phyloP scores from a whole-genome alignment of 2,888 invertebrate species.

The Trimorus sp. region DNA sequence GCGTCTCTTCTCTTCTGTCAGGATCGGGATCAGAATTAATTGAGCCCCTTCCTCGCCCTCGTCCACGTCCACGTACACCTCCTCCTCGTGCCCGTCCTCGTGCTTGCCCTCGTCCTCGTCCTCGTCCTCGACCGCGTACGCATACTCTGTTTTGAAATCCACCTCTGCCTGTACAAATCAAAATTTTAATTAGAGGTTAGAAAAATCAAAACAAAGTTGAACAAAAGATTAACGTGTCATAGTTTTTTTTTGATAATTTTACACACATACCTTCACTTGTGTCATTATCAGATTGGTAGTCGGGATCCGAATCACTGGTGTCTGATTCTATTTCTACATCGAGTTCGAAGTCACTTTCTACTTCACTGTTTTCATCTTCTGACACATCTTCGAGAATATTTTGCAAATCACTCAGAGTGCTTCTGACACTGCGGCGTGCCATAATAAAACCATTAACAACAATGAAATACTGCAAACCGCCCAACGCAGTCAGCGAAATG shows the following conservation, averaged over 20 bases:
- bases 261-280: background rate
- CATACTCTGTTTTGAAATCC: too few species aligned
- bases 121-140: too few species aligned
- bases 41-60: background rate
- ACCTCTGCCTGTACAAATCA: too few species aligned
- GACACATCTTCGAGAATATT: slow-evolving; percentile 10
- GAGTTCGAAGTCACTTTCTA: slow-evolving; percentile 5
- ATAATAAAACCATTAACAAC: too few species aligned
- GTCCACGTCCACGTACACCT: background rate
- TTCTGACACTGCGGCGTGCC: background rate
- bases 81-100: background rate
- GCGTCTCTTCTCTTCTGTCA: background rate
- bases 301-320: slow-evolving; percentile 5
- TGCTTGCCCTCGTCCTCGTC: background rate
- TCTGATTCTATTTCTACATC: background rate
- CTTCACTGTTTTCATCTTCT: slow-evolving; percentile 3
- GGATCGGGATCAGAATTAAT: too few species aligned
- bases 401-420: slow-evolving; percentile 9
- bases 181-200: too few species aligned
- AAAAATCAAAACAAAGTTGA: too few species aligned
- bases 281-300: background rate
- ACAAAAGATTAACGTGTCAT: too few species aligned
- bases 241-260: background rate
- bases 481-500: background rate
- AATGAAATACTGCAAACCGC: too few species aligned